Conservation (phyloP, 2,113 vertebrate genomes). For the Sander lucioperca region DNA sequence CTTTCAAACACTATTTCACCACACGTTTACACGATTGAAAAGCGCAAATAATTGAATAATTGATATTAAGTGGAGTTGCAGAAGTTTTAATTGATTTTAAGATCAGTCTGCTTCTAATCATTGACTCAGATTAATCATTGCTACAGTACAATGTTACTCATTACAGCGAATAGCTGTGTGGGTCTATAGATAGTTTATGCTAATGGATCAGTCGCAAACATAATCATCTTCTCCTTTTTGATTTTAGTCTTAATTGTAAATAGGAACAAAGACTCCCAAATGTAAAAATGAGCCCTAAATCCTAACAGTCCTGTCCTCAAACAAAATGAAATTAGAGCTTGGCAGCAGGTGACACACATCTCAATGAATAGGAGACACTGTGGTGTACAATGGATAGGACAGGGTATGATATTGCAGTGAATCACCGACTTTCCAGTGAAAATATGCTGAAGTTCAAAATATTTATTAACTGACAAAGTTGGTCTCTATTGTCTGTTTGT, state of each 20-base stretch:
- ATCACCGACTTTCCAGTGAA: neutral
- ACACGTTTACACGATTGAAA: neutral
- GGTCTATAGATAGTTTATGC: neutral
- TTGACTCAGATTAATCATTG: constrained; percentile 2
- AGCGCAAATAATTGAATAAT: neutral
- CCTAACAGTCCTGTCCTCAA: neutral
- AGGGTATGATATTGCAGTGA: neutral
- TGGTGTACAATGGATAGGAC: neutral
- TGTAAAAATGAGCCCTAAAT: neutral
- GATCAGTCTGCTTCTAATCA: neutral
- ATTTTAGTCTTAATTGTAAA: neutral
- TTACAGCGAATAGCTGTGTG: neutral
- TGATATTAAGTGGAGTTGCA: neutral
- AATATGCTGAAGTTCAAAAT: neutral
- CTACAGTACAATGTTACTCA: neutral
- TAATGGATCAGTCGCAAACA: neutral
- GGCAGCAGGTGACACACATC: neutral
- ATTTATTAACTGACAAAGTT: neutral
- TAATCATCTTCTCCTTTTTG: neutral
- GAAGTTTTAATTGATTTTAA: neutral
- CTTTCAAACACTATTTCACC: neutral
- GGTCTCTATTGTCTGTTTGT: neutral
- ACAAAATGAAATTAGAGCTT: neutral
- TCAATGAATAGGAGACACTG: neutral
- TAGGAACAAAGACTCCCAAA: neutral